These are phyloP conservation scores for Amphiprion clarkii DNA, from an alignment of 2,797 vertebrate genomes.

Conservation along the genomic window DNA sequence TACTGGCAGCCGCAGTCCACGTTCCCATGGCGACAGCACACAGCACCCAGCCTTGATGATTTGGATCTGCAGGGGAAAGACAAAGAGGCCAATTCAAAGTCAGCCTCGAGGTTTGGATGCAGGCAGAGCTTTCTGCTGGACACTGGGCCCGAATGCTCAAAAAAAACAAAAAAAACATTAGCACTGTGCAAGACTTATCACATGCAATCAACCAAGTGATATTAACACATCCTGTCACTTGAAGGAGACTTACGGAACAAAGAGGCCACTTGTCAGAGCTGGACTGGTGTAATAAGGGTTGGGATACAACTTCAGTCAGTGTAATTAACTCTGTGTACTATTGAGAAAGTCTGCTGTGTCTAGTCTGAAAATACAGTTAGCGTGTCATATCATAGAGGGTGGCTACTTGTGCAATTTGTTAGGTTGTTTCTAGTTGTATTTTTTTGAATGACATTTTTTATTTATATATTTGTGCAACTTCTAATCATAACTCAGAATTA, in stretches of 20 bases:
- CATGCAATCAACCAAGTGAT: conserved; percentile 82
- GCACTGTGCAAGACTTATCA: conserved; percentile 74
- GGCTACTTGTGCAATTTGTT: background rate
- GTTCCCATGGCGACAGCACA: conserved; percentile 82
- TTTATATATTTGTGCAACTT: no score
- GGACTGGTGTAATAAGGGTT: conserved; percentile 71
- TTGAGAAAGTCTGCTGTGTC: conserved; percentile 70
- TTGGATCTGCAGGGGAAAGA: conserved; percentile 79
- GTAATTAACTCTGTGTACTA: conserved; percentile 76
- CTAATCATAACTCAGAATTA: no score
- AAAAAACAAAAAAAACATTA: conserved; percentile 47
- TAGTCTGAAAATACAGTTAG: conserved; percentile 48
- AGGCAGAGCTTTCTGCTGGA: conserved; percentile 80
- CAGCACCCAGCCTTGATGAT: conserved; percentile 83
- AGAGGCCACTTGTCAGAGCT: conserved; percentile 78
- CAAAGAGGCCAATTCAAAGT: conserved; percentile 89
- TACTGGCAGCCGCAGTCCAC: conserved; percentile 68
- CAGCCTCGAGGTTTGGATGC: conserved; percentile 65
- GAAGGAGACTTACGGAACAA: conserved; percentile 75
- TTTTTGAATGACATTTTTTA: background rate
- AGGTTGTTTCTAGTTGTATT: background rate
- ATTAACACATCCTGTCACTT: conserved; percentile 85
- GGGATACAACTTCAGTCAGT: conserved; percentile 72
- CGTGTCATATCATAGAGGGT: conserved; percentile 4
- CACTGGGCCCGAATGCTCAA: conserved; percentile 70